These are phyloP conservation scores for Hippasteria phrygiana DNA, from an alignment of 53 echinoderm and acorn worm genomes.

Conservation along the genomic window DNA sequence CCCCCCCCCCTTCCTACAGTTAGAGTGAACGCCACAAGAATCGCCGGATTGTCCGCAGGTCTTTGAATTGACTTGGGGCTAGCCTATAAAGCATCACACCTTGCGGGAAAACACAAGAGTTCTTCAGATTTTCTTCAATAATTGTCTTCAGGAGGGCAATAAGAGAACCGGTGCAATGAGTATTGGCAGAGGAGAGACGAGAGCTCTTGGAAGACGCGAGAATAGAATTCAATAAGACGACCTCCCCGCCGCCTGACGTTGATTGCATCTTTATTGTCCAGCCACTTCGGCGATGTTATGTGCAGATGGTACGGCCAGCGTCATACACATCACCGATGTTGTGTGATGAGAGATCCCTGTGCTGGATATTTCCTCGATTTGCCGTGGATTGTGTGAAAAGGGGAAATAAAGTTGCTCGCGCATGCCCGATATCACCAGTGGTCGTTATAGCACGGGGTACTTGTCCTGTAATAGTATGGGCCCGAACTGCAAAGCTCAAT, in stretches of 20 bases:
- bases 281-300: background rate
- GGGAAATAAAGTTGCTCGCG: too few species aligned
- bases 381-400: background rate
- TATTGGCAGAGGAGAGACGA: background rate
- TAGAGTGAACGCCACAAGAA: too few species aligned
- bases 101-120: too few species aligned
- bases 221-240: constrained; percentile 3
- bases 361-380: background rate
- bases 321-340: background rate
- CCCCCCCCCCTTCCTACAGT: too few species aligned
- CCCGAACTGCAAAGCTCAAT: too few species aligned
- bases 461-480: too few species aligned
- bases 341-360: background rate
- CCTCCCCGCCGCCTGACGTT: background rate
- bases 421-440: too few species aligned
- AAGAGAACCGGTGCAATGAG: background rate
- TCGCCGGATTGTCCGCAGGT: too few species aligned
- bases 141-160: background rate
- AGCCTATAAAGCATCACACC: too few species aligned
- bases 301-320: background rate
- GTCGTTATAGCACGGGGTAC: too few species aligned
- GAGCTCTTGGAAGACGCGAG: background rate
- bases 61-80: too few species aligned
- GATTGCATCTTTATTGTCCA: background rate
- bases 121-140: background rate